A percentile compares a stretch with the other conserved stretches of the same genome.
Evolutionary conservation across 2,113 vertebrate genomes (phyloP).

Genomic region (Corythoichthys haematopterus): DNA sequence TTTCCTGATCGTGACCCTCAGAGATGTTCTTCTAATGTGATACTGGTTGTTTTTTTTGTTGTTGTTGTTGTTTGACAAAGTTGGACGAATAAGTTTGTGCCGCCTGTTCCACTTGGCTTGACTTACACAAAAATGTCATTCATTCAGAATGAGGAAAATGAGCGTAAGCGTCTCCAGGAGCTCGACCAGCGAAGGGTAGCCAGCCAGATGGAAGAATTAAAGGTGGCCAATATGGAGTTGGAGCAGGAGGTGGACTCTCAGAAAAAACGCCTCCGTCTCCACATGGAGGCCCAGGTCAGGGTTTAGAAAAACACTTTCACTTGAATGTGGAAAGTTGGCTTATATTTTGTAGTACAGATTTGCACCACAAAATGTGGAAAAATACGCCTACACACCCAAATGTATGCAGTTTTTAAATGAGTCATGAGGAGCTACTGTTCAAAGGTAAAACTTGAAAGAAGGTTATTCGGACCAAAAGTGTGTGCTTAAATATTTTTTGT

Average conservation of each 20-base stretch:
- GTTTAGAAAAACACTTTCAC: neutral
- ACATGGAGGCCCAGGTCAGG: slow-evolving; percentile 82
- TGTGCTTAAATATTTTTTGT: neutral
- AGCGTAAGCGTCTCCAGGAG: slow-evolving; percentile 78
- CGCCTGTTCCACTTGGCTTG: neutral
- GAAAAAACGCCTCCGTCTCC: slow-evolving; percentile 80
- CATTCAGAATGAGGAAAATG: slow-evolving; percentile 78
- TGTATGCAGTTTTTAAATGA: neutral
- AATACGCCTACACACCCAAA: neutral
- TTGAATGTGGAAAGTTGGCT: neutral
- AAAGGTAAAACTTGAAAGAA: neutral
- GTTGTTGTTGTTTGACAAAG: neutral
- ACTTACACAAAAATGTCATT: slow-evolving; percentile 11
- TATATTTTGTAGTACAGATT: neutral
- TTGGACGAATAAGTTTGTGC: neutral
- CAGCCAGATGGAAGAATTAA: slow-evolving; percentile 80
- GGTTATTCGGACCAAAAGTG: neutral
- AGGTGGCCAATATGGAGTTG: slow-evolving; percentile 77
- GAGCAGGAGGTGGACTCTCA: slow-evolving; percentile 80
- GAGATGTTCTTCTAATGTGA: neutral
- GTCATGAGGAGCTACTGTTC: neutral
- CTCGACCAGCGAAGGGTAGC: slow-evolving; percentile 73
- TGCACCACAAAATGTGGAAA: neutral
- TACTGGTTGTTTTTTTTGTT: neutral
- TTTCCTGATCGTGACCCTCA: neutral